These are phyloP conservation scores for Barnardius zonarius DNA, from an alignment of 2,113 vertebrate genomes.

Conservation along the genomic window DNA sequence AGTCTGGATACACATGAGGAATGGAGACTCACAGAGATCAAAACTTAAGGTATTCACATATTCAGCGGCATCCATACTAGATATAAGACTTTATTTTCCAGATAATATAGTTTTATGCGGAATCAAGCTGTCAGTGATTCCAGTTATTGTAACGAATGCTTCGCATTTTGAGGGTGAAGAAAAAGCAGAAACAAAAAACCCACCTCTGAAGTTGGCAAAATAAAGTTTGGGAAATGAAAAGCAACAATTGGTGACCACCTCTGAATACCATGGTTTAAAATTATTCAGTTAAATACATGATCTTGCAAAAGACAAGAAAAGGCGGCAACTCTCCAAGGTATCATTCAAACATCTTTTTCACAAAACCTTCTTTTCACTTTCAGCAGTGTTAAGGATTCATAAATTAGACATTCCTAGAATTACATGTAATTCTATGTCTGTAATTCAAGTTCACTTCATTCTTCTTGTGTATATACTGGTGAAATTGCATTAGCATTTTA, in stretches of 20 bases:
- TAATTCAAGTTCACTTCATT: background rate
- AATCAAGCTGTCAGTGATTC: background rate
- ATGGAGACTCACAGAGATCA: background rate
- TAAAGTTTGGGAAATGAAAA: slow-evolving; percentile 2
- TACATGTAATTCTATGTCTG: background rate
- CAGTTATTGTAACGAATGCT: background rate
- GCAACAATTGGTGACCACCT: background rate
- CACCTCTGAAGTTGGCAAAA: background rate
- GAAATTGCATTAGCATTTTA: background rate
- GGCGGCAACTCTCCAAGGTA: background rate
- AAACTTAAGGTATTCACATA: background rate
- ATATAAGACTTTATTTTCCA: background rate
- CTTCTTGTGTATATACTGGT: background rate
- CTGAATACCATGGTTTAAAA: background rate
- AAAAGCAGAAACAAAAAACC: background rate
- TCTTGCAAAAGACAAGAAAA: slow-evolving; percentile 25
- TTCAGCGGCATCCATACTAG: background rate
- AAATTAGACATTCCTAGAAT: slow-evolving; percentile 13
- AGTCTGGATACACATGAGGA: background rate
- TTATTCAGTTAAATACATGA: background rate
- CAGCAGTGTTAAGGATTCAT: background rate
- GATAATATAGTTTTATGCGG: background rate
- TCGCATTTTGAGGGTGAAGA: background rate
- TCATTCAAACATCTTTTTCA: background rate
- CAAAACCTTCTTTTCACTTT: background rate